Percentiles rank a stretch among this genome's conserved stretches.
These are phyloP conservation scores for Gobiocypris rarus DNA, from an alignment of 2,113 vertebrate species.

Conservation along the genomic window DNA sequence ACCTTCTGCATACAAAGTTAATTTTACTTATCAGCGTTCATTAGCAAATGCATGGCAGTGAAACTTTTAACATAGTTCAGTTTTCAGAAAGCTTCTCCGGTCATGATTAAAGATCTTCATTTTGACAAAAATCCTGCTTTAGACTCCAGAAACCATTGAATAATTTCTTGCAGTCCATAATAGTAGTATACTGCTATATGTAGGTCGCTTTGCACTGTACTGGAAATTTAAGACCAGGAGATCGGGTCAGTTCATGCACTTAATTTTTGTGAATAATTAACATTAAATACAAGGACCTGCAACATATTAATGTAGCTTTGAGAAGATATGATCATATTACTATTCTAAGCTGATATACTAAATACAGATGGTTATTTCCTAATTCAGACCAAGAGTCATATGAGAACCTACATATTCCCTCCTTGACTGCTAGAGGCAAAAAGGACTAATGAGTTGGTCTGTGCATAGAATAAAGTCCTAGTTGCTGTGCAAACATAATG, in stretches of 20 bases:
- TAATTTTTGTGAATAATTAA: background rate
- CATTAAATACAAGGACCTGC: background rate
- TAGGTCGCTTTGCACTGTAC: background rate
- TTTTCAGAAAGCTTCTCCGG: background rate
- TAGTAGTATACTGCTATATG: background rate
- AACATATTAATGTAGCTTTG: background rate
- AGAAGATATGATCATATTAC: background rate
- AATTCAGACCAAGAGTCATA: background rate
- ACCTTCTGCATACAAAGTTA: background rate
- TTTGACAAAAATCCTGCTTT: background rate
- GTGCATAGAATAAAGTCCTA: background rate
- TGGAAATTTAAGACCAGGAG: background rate
- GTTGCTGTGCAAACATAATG: background rate
- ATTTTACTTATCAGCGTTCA: background rate
- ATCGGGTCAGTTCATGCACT: background rate
- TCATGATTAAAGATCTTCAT: no score
- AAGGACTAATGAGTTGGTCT: constrained; percentile 1
- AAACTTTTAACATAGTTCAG: background rate
- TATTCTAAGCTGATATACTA: background rate
- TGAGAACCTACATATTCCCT: background rate
- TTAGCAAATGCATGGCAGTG: background rate
- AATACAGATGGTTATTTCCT: background rate
- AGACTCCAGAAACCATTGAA: background rate
- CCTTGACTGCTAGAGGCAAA: background rate
- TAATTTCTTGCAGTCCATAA: background rate